Percentiles rank a stretch among this genome's conserved stretches.
These are phyloP conservation scores for Melanostoma scalare DNA, from an alignment of 2,888 invertebrate genomes.

Conservation along the genomic window DNA sequence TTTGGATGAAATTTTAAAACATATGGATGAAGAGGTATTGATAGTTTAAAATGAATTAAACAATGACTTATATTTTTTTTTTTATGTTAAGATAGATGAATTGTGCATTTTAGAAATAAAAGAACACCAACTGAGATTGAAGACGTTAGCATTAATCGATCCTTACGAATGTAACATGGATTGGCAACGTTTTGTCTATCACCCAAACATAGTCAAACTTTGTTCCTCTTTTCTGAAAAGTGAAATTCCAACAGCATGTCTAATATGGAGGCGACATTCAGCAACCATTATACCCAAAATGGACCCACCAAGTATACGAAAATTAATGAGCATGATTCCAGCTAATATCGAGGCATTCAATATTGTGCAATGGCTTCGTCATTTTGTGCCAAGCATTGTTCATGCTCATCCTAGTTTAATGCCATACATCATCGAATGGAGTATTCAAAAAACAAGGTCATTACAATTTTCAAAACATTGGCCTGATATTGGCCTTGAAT, in stretches of 20 bases:
- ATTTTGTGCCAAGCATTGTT: constrained; percentile 80
- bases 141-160: constrained; percentile 81
- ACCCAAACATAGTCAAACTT: constrained; percentile 78
- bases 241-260: constrained; percentile 79
- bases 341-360: constrained; percentile 79
- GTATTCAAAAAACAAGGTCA: constrained; percentile 79
- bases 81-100: constrained; percentile 76
- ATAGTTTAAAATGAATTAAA: neutral
- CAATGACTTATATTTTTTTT: neutral
- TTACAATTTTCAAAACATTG: constrained; percentile 80
- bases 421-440: constrained; percentile 80
- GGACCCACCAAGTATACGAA: constrained; percentile 77
- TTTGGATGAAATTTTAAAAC: constrained; percentile 78
- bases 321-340: constrained; percentile 79
- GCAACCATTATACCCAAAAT: constrained; percentile 78
- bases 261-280: constrained; percentile 81
- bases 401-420: constrained; percentile 80
- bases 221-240: constrained; percentile 78
- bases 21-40: constrained; percentile 78
- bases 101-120: constrained; percentile 78
- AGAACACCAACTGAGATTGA: constrained; percentile 80
- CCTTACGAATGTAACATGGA: constrained; percentile 80
- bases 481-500: constrained; percentile 82
- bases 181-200: constrained; percentile 81
- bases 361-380: constrained; percentile 80